A percentile compares a stretch with the other conserved stretches of the same genome.
Conservation (phyloP, 2,797 vertebrate species). For the Cuniculus paca region DNA sequence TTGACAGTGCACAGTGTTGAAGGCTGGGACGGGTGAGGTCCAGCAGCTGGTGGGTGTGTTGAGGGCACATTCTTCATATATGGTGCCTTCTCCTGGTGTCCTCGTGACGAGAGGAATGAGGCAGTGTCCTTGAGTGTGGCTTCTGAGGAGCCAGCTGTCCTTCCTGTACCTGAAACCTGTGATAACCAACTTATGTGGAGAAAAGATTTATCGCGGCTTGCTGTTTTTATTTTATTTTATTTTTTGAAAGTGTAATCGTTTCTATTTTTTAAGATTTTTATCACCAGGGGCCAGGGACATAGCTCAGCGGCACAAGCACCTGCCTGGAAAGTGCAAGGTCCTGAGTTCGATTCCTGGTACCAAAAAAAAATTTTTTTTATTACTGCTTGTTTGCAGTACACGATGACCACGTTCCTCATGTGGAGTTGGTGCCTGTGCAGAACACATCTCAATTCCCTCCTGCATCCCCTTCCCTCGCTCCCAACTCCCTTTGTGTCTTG, state of each 20-base stretch:
- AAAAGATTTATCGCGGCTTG: not conserved
- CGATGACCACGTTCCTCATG: not conserved
- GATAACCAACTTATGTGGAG: not conserved
- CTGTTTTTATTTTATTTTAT: not conserved
- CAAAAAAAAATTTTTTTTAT: not conserved
- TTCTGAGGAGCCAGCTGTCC: not conserved
- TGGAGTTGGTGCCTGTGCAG: not conserved
- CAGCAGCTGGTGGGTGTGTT: not conserved
- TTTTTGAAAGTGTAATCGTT: not conserved
- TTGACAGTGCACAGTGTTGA: not conserved
- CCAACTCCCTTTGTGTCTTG: not conserved
- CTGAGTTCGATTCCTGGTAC: too few relatives aligned
- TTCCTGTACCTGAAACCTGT: not conserved
- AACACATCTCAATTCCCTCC: not conserved
- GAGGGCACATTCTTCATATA: not conserved
- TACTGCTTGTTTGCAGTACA: not conserved
- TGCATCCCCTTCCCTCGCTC: not conserved
- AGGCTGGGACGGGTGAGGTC: not conserved
- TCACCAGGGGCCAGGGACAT: not conserved
- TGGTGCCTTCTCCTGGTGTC: not conserved
- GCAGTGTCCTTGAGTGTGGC: not conserved
- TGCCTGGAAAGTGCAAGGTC: too few relatives aligned
- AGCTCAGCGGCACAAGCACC: too few relatives aligned
- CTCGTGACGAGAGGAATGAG: not conserved
- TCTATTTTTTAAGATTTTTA: not conserved